These are phyloP conservation scores for Mastacembelus armatus DNA, from an alignment of 2,797 vertebrate species.

Conservation along the genomic window DNA sequence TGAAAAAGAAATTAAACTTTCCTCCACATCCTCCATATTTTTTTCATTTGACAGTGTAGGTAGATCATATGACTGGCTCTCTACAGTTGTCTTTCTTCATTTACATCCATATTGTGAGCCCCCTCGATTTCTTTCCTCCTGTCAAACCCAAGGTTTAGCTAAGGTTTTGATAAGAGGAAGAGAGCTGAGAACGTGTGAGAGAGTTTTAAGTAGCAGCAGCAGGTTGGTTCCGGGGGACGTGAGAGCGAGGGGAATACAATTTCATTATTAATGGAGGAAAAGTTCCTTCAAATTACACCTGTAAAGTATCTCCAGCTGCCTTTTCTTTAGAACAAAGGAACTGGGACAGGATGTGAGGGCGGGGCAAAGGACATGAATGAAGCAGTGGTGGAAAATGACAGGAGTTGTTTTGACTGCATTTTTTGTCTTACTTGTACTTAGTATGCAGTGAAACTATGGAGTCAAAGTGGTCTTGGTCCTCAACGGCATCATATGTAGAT, in stretches of 20 bases:
- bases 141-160: conserved; percentile 36
- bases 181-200: conserved; percentile 39
- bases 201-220: conserved; percentile 49
- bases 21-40: background rate
- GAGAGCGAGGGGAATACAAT: conserved; percentile 51
- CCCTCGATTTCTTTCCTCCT: conserved; percentile 25
- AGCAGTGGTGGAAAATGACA: conserved; percentile 2
- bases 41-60: conserved; percentile 1
- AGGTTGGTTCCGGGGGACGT: conserved; percentile 41
- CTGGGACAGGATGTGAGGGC: conserved; percentile 17
- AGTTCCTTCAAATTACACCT: conserved; percentile 69
- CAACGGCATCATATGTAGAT: background rate
- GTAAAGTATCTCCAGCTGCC: conserved; percentile 63
- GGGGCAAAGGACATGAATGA: conserved; percentile 19
- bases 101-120: conserved; percentile 11
- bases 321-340: conserved; percentile 18
- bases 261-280: conserved; percentile 81
- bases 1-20: conserved; percentile 24
- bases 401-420: background rate
- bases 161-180: conserved; percentile 48
- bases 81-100: conserved; percentile 8
- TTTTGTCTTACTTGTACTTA: background rate
- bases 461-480: background rate
- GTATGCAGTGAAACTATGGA: background rate
- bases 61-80: background rate